A percentile compares a stretch with the other conserved stretches of the same genome.
Evolutionary conservation across 2,113 vertebrate genomes (phyloP).

Genomic region (Nesoenas mayeri): DNA sequence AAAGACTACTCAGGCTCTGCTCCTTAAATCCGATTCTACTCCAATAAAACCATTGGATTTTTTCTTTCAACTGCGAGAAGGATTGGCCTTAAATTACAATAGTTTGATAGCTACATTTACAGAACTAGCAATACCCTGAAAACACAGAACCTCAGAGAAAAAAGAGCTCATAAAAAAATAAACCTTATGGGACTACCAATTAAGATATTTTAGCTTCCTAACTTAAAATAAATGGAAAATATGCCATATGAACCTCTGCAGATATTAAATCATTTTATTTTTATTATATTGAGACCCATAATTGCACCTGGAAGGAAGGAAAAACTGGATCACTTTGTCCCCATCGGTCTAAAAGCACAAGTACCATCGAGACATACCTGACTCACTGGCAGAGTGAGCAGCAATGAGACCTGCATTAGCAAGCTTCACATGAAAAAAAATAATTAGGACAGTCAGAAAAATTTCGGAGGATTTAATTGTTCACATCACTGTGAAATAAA

Average conservation of each 20-base stretch:
- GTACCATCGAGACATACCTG: constrained; percentile 59
- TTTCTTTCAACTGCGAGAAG: neutral
- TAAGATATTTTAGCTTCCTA: constrained; percentile 55
- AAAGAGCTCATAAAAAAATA: constrained; percentile 58
- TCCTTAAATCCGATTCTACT: constrained; percentile 15
- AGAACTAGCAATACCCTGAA: constrained; percentile 52
- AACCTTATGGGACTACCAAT: constrained; percentile 50
- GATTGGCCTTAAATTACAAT: constrained; percentile 29
- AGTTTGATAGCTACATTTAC: constrained; percentile 57
- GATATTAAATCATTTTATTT: constrained; percentile 63
- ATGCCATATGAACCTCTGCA: constrained; percentile 59
- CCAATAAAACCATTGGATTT: neutral
- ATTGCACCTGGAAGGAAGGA: constrained; percentile 69
- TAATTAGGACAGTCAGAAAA: constrained; percentile 27
- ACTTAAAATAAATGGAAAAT: constrained; percentile 62
- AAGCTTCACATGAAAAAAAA: constrained; percentile 33
- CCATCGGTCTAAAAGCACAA: constrained; percentile 67
- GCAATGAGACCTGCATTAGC: constrained; percentile 15
- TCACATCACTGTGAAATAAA: neutral
- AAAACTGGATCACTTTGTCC: constrained; percentile 73
- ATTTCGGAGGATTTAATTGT: constrained; percentile 35
- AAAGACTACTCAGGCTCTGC: neutral
- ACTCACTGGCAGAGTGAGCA: neutral
- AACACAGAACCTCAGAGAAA: constrained; percentile 22
- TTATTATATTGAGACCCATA: constrained; percentile 63